A percentile compares a stretch with the other conserved stretches of the same genome.
Conservation (phyloP, 2,888 invertebrate genomes). For the Hipparchia sbordonii region DNA sequence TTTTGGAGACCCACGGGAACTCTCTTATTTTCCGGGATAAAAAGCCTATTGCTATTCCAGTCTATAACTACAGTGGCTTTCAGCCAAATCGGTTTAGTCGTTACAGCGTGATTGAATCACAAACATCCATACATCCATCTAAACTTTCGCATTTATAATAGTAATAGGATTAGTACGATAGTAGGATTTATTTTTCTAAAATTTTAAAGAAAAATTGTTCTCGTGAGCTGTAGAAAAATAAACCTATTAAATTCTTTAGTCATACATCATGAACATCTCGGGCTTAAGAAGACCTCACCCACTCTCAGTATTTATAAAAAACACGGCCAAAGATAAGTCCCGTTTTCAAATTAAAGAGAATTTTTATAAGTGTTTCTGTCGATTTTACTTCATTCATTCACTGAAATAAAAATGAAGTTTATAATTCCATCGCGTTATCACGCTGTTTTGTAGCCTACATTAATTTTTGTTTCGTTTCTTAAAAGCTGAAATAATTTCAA, state of each 20-base stretch:
- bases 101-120: no score
- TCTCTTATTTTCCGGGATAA: no score
- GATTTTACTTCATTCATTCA: slow-evolving; percentile 23
- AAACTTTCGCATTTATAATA: no score
- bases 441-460: slow-evolving; percentile 24
- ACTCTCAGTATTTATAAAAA: background rate
- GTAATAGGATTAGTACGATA: no score
- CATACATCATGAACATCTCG: background rate
- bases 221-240: background rate
- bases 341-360: background rate
- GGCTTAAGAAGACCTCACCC: background rate
- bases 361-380: background rate
- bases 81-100: no score
- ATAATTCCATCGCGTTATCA: slow-evolving; percentile 27
- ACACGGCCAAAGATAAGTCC: background rate
- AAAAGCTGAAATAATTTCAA: background rate
- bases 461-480: slow-evolving; percentile 9
- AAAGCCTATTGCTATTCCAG: no score
- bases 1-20: no score
- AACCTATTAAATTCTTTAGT: background rate
- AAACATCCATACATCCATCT: no score
- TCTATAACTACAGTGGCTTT: no score
- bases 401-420: slow-evolving; percentile 22
- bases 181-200: no score
- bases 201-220: no score